A percentile compares a stretch with the other conserved stretches of the same genome.
Conservation (phyloP, 2,888 invertebrate genomes). For the Taphrorychus bicolor region DNA sequence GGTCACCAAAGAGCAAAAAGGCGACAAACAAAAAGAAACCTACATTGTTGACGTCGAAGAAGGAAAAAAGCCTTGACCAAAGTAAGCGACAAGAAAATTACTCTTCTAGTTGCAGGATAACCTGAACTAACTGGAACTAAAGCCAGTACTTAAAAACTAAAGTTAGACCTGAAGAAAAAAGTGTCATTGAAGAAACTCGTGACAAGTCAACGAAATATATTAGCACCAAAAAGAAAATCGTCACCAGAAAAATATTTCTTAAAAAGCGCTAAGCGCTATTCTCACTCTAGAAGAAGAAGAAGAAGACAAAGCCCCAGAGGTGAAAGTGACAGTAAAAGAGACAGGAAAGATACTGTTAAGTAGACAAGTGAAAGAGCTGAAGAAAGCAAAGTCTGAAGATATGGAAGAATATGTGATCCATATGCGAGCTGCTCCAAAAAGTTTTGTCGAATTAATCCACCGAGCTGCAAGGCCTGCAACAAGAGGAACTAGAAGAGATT, state of each 20-base stretch:
- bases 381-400: slow-evolving; percentile 49
- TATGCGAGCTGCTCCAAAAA: slow-evolving; percentile 52
- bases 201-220: slow-evolving; percentile 43
- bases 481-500: slow-evolving; percentile 12
- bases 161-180: slow-evolving; percentile 37
- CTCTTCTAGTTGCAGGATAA: slow-evolving; percentile 50
- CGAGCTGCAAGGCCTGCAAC: slow-evolving; percentile 16
- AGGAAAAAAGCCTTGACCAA: slow-evolving; percentile 50
- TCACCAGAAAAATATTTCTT: slow-evolving; percentile 46
- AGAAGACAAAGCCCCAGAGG: slow-evolving; percentile 43
- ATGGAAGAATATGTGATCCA: slow-evolving; percentile 51
- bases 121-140: too few species aligned
- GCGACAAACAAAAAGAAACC: slow-evolving; percentile 51
- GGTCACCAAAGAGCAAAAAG: slow-evolving; percentile 54
- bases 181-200: slow-evolving; percentile 53
- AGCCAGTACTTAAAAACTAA: slow-evolving; percentile 47
- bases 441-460: slow-evolving; percentile 45
- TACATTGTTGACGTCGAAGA: slow-evolving; percentile 51
- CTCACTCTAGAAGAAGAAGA: slow-evolving; percentile 43
- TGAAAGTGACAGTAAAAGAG: slow-evolving; percentile 56
- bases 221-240: slow-evolving; percentile 44
- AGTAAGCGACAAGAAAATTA: slow-evolving; percentile 49
- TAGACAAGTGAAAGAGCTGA: slow-evolving; percentile 25
- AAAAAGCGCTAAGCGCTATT: slow-evolving; percentile 55
- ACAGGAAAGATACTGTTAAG: neutral